A percentile compares a stretch with the other conserved stretches of the same genome.
These are phyloP conservation scores for Dasysyrphus albostriatus DNA, from an alignment of 2,888 invertebrate genomes.

Conservation along the genomic window DNA sequence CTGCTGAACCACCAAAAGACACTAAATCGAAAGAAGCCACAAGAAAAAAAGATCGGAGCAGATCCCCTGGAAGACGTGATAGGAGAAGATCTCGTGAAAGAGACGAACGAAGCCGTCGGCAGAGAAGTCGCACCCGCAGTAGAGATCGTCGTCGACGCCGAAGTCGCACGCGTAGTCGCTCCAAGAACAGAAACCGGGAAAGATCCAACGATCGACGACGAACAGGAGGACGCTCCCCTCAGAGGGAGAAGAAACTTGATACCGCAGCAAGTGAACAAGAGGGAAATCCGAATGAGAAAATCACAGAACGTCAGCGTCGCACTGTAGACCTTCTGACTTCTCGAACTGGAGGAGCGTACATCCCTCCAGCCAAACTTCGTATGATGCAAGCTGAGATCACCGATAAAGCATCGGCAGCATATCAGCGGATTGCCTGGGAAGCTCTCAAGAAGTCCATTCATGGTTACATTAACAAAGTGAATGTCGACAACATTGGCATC, in stretches of 20 bases:
- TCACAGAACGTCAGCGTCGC: slow-evolving; percentile 82
- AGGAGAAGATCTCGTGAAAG: slow-evolving; percentile 45
- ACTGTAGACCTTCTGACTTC: slow-evolving; percentile 90
- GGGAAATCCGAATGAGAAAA: slow-evolving; percentile 80
- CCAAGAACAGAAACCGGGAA: slow-evolving; percentile 38
- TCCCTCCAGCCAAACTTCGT: slow-evolving; percentile 97
- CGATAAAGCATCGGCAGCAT: slow-evolving; percentile 97
- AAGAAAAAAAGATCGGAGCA: slow-evolving; percentile 15
- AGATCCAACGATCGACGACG: slow-evolving; percentile 25
- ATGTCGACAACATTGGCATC: slow-evolving; percentile 95
- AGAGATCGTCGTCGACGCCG: slow-evolving; percentile 72
- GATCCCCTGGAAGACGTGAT: slow-evolving; percentile 33
- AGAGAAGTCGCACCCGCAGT: slow-evolving; percentile 48
- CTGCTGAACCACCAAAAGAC: neutral
- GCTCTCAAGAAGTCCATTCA: slow-evolving; percentile 99
- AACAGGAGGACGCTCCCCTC: neutral
- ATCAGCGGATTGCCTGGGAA: slow-evolving; percentile 99
- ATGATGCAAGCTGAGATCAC: slow-evolving; percentile 98
- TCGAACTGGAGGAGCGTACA: slow-evolving; percentile 97
- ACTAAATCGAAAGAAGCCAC: slow-evolving; percentile 18
- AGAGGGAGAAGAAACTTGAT: slow-evolving; percentile 76
- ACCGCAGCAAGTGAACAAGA: slow-evolving; percentile 77
- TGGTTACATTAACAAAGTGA: slow-evolving; percentile 98
- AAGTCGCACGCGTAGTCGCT: slow-evolving; percentile 69
- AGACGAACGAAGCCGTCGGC: slow-evolving; percentile 43